phyloP scores from a whole-genome alignment of 2,888 invertebrate genomes.

The Ligdia adustata region DNA sequence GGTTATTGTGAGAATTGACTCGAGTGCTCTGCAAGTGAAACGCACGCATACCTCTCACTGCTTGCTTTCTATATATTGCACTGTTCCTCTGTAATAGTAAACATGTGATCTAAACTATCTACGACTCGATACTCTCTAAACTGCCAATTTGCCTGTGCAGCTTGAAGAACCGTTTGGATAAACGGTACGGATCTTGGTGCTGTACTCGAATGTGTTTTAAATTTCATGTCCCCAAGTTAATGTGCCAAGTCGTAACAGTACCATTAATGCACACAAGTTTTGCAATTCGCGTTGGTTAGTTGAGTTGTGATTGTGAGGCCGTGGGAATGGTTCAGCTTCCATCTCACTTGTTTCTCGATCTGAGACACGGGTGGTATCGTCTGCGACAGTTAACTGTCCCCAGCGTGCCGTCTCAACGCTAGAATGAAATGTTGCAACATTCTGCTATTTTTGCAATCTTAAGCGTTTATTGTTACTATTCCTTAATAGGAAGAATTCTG shows the following conservation, averaged over 20 bases:
- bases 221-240: constrained; percentile 15
- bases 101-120: constrained; percentile 5
- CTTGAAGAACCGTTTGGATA: constrained; percentile 7
- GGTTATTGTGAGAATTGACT: constrained; percentile 61
- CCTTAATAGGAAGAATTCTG: constrained; percentile 39
- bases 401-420: constrained; percentile 43
- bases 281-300: constrained; percentile 54
- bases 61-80: constrained; percentile 49
- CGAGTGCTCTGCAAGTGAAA: constrained; percentile 53
- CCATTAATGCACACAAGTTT: constrained; percentile 54
- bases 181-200: constrained; percentile 6
- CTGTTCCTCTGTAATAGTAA: constrained; percentile 23
- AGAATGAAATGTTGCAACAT: constrained; percentile 38
- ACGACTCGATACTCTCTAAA: neutral
- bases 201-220: constrained; percentile 14
- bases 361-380: constrained; percentile 36
- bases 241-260: constrained; percentile 42
- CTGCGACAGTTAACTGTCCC: constrained; percentile 64
- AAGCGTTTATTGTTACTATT: constrained; percentile 23
- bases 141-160: constrained; percentile 4
- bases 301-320: too few species aligned
- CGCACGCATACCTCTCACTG: constrained; percentile 43
- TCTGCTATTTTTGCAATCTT: constrained; percentile 16
- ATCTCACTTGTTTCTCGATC: constrained; percentile 39
- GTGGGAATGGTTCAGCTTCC: constrained; percentile 67